Evolutionary conservation across 2,888 invertebrate genomes (phyloP), one percentile per base, ranked within the genome.

Genomic region (Asteroscopus sphinx): DNA sequence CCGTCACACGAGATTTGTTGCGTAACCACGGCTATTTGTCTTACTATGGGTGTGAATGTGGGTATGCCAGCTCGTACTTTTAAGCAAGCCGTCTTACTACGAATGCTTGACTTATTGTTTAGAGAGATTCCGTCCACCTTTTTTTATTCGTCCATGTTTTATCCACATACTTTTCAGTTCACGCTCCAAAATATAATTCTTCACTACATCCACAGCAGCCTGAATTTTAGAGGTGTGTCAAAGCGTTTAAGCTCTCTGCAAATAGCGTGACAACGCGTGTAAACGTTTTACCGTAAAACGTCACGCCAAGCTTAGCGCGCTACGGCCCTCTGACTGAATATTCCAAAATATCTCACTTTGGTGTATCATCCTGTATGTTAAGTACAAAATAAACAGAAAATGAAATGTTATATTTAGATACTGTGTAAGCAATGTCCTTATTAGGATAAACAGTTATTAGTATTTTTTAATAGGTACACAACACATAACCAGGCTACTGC

Each of bases 231-330:
- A 40, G 39, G 44, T 62, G 28, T 65, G 54, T 54, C 37, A 45
- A 53, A 67, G 15, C 32, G 39, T 48, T 48, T 51, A 51, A 48
- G 35, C 44, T 62, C 25, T 13, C 32, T 33, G 39, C 44, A 40
- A 68, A 57, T 56, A 57, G 56, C 51, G 57, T 62, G 39, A 40
- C 46, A 68, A 44, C 42, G 51, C 56, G 36, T 68, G 51, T 67
- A 47, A 68, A 52, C 44, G 68, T 47, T 47, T 56, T 36, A 62
- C 16, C 39, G 37, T 55, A 13, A 11, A 44, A 44, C 44, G 56
- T 51, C 44, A 62, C 51, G 44, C 44, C 25, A 30, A 61, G 47
- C 46, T 45, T 51, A 48, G 33, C 40, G 17, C 49, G 45, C 9
- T 47, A 54, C 28, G 25, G 44, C 17, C 13, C 25, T n/a, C n/a